These are phyloP conservation scores for Rutilus rutilus DNA, from an alignment of 2,113 vertebrate species.

Conservation along the genomic window DNA sequence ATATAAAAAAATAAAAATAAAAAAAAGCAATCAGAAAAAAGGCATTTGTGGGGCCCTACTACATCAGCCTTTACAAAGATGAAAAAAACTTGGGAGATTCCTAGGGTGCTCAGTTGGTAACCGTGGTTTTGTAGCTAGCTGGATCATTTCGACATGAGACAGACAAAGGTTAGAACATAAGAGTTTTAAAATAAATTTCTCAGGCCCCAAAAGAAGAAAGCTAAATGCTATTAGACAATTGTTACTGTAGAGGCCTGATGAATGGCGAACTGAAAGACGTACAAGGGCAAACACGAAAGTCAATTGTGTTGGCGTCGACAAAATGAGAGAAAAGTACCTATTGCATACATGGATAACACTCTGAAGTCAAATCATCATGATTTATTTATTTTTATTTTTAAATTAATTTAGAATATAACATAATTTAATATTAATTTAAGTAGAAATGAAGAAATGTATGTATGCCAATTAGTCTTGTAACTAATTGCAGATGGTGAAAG, in stretches of 20 bases:
- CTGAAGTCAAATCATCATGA: neutral
- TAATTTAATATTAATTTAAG: neutral
- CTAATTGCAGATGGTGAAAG: neutral
- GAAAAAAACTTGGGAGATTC: conserved; percentile 44
- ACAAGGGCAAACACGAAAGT: conserved; percentile 27
- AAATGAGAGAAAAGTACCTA: conserved; percentile 13
- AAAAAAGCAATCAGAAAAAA: conserved; percentile 9
- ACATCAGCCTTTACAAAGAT: conserved; percentile 1
- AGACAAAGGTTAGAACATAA: conserved; percentile 27
- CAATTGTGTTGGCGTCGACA: conserved; percentile 11
- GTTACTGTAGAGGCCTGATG: conserved; percentile 17
- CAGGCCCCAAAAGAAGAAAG: neutral
- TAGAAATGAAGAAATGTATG: neutral
- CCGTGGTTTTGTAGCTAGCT: conserved; percentile 42
- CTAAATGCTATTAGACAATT: neutral
- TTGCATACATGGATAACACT: neutral
- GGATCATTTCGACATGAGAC: conserved; percentile 28
- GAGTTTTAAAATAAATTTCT: conserved; percentile 5
- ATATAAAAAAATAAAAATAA: no score
- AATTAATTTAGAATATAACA: neutral
- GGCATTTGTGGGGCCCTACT: conserved; percentile 19
- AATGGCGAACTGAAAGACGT: neutral
- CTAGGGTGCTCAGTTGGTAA: conserved; percentile 38
- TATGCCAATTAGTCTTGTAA: neutral
- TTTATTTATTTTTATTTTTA: neutral